Evolutionary conservation across 2,797 vertebrate species (phyloP).

Genomic region (Ctenopoma kingsleyae): DNA sequence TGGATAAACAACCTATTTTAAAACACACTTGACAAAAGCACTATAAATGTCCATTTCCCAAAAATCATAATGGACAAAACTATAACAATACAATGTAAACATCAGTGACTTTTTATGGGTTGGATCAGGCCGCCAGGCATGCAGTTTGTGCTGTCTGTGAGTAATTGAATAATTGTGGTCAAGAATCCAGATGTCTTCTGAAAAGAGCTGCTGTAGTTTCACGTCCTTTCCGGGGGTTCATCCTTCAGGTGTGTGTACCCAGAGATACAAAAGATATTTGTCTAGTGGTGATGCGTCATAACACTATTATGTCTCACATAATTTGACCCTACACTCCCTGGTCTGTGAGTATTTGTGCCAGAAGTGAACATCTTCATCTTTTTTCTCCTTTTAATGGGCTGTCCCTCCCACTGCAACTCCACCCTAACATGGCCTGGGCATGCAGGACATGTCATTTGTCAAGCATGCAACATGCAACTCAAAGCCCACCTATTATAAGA

Average conservation of each 20-base stretch:
- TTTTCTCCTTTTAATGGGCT: constrained; percentile 34
- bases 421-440: constrained; percentile 63
- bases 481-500: constrained; percentile 30
- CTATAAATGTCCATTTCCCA: background rate
- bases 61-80: background rate
- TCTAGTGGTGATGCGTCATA: constrained; percentile 34
- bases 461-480: constrained; percentile 21
- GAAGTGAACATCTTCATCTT: constrained; percentile 48
- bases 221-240: constrained; percentile 12
- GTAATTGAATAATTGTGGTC: constrained; percentile 18
- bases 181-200: constrained; percentile 18
- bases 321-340: constrained; percentile 59
- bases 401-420: constrained; percentile 54
- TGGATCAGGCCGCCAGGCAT: background rate
- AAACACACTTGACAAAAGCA: background rate
- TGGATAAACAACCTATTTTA: background rate
- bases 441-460: constrained; percentile 53
- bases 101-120: background rate
- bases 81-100: background rate
- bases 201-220: constrained; percentile 15
- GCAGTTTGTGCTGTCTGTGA: background rate
- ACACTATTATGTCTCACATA: constrained; percentile 47
- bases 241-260: constrained; percentile 68
- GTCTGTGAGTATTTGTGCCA: constrained; percentile 37
- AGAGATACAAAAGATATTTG: constrained; percentile 49